Percentiles rank a stretch among this genome's conserved stretches.
phyloP scores from a whole-genome alignment of 2,797 vertebrate species.

The Xerus rutilus region DNA sequence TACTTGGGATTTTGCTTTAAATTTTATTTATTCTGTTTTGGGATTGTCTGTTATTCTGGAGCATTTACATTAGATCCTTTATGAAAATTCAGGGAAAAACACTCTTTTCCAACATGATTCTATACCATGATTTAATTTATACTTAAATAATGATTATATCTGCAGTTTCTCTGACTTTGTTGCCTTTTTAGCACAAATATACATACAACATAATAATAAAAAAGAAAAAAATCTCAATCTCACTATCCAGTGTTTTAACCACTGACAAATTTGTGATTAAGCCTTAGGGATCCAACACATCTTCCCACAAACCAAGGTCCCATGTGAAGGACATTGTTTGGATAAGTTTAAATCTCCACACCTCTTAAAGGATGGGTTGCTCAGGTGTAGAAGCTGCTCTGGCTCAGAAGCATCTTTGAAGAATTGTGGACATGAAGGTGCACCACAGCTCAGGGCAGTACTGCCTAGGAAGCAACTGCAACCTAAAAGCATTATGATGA shows the following conservation, averaged over 20 bases:
- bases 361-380: background rate
- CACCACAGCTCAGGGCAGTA: background rate
- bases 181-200: background rate
- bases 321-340: background rate
- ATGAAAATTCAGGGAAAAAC: background rate
- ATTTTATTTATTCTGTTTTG: slow-evolving; percentile 17
- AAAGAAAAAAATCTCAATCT: background rate
- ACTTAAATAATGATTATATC: background rate
- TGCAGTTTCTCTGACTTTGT: background rate
- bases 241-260: background rate
- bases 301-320: background rate
- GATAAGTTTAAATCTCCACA: background rate
- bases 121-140: background rate
- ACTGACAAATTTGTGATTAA: slow-evolving; percentile 13
- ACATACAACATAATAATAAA: slow-evolving; percentile 6
- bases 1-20: slow-evolving; percentile 40
- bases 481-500: background rate
- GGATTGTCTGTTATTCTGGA: background rate
- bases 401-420: background rate
- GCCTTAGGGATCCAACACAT: background rate
- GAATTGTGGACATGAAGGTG: background rate
- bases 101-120: background rate
- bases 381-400: background rate
- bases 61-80: background rate
- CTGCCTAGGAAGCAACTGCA: background rate